These are phyloP conservation scores for Sinocyclocheilus anophthalmus DNA, from an alignment of 2,113 vertebrate genomes.

Conservation along the genomic window DNA sequence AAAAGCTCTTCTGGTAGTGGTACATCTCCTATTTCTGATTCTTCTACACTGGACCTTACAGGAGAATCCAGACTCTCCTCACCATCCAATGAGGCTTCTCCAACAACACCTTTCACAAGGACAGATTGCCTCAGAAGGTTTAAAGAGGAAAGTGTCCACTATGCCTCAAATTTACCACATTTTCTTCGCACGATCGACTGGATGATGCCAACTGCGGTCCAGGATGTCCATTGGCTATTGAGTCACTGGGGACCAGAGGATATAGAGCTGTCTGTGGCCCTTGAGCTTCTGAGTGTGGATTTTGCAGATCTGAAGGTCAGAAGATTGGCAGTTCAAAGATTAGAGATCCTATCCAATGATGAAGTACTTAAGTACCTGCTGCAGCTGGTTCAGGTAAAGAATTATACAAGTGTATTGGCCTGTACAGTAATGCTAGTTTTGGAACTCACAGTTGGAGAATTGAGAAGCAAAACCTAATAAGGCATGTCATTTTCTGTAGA, in stretches of 20 bases:
- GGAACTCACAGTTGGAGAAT: no score
- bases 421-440: neutral
- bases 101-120: constrained; percentile 22
- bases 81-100: neutral
- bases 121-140: constrained; percentile 60
- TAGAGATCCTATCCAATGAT: constrained; percentile 77
- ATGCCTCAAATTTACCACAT: constrained; percentile 70
- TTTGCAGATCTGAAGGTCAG: constrained; percentile 74
- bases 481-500: constrained; percentile 60
- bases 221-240: constrained; percentile 77
- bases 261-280: constrained; percentile 74
- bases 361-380: constrained; percentile 77
- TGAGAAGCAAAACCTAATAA: neutral
- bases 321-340: constrained; percentile 70
- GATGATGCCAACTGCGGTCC: constrained; percentile 68
- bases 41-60: neutral
- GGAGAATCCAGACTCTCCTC: constrained; percentile 5
- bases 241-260: constrained; percentile 67
- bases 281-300: constrained; percentile 76
- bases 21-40: constrained; percentile 25
- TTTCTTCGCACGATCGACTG: constrained; percentile 74
- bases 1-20: constrained; percentile 29
- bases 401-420: no score
- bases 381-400: constrained; percentile 78
- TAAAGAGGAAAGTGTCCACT: constrained; percentile 67